Percentiles rank a stretch among this genome's conserved stretches.
phyloP scores from a whole-genome alignment of 2,888 invertebrate genomes.

The Eupithecia exiguata region DNA sequence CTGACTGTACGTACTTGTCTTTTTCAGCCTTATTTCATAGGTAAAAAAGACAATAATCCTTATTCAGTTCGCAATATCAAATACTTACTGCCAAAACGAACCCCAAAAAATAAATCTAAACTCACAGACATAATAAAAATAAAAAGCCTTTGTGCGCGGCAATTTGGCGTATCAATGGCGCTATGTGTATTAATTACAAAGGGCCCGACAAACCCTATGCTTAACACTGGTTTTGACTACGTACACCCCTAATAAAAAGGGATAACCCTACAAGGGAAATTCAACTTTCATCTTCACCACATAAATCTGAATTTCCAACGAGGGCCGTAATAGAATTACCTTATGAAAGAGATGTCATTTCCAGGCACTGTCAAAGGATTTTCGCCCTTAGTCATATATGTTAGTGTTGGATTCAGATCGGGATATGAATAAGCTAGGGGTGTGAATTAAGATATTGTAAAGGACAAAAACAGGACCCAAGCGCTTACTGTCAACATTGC shows the following conservation, averaged over 20 bases:
- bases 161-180: slow-evolving; percentile 79
- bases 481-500: slow-evolving; percentile 79
- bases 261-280: slow-evolving; percentile 38
- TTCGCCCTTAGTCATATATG: slow-evolving; percentile 32
- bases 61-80: not conserved
- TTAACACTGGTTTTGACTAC: slow-evolving; percentile 70
- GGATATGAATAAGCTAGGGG: slow-evolving; percentile 64
- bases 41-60: not conserved
- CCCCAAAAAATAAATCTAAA: slow-evolving; percentile 25
- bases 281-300: slow-evolving; percentile 37
- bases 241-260: slow-evolving; percentile 66
- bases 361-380: slow-evolving; percentile 32
- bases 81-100: not conserved
- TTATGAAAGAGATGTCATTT: slow-evolving; percentile 60
- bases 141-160: slow-evolving; percentile 47
- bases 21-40: not conserved
- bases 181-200: slow-evolving; percentile 81
- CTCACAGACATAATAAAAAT: slow-evolving; percentile 21
- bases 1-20: not conserved
- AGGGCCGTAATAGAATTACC: slow-evolving; percentile 58
- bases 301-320: slow-evolving; percentile 52
- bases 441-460: slow-evolving; percentile 81
- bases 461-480: slow-evolving; percentile 59
- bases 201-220: slow-evolving; percentile 67
- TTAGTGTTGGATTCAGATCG: slow-evolving; percentile 49